phyloP scores from a whole-genome alignment of 2,797 vertebrate species.

The Distichodus sexfasciatus region DNA sequence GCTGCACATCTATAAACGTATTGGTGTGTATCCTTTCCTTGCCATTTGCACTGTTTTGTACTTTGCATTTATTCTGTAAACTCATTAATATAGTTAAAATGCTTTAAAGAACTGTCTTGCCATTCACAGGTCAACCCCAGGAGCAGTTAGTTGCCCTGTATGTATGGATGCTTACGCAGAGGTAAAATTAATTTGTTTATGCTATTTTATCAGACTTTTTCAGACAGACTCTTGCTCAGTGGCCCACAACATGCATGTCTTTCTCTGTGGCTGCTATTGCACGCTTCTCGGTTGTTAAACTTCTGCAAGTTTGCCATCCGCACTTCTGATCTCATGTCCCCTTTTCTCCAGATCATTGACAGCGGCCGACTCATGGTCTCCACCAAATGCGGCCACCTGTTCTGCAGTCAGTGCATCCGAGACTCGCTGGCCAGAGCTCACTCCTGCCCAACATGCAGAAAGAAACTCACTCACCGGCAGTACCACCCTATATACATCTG shows the following conservation, averaged over 20 bases:
- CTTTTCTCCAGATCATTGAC: constrained; percentile 80
- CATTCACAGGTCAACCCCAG: constrained; percentile 65
- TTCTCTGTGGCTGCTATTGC: too few relatives aligned
- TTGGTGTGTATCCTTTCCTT: too few relatives aligned
- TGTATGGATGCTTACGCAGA: constrained; percentile 90
- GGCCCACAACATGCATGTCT: too few relatives aligned
- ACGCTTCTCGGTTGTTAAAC: too few relatives aligned
- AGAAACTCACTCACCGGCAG: constrained; percentile 87
- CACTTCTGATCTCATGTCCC: not conserved
- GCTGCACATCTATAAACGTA: too few relatives aligned
- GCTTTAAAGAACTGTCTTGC: too few relatives aligned
- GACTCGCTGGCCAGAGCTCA: constrained; percentile 83
- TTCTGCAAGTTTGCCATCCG: too few relatives aligned
- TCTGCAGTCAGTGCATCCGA: constrained; percentile 94
- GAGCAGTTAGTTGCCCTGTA: constrained; percentile 85
- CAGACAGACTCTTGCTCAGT: too few relatives aligned
- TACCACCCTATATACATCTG: constrained; percentile 94
- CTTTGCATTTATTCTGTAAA: not conserved
- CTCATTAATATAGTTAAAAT: not conserved
- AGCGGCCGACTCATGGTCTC: constrained; percentile 90
- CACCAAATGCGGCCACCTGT: constrained; percentile 92
- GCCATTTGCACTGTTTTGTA: not conserved
- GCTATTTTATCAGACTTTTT: not conserved
- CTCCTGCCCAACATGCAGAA: constrained; percentile 91
- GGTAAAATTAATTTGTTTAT: constrained; percentile 66